Evolutionary conservation across 2,888 invertebrate genomes (phyloP).

Genomic region (Hedychridium roseum): DNA sequence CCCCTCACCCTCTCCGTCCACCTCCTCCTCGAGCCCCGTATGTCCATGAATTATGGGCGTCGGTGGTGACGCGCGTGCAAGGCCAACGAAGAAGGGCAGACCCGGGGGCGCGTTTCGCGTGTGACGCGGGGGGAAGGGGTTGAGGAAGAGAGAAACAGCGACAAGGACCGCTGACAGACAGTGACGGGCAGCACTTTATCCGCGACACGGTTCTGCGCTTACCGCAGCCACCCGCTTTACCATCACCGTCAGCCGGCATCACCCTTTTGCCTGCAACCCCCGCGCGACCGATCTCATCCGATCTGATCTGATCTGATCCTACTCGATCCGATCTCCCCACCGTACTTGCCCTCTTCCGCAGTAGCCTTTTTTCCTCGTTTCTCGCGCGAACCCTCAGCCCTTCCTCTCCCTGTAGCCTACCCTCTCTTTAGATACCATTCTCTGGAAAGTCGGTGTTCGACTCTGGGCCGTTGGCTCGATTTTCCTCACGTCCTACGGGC

Average conservation of each 20-base stretch:
- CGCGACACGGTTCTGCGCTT: slow-evolving; percentile 62
- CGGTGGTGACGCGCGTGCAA: neutral
- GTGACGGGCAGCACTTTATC: slow-evolving; percentile 61
- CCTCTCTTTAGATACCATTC: too few relatives aligned
- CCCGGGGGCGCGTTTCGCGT: slow-evolving; percentile 14
- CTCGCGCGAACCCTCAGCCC: slow-evolving; percentile 23
- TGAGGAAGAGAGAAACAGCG: slow-evolving; percentile 40
- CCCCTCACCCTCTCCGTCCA: neutral
- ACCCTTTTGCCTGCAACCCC: slow-evolving; percentile 26
- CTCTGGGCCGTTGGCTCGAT: slow-evolving; percentile 14
- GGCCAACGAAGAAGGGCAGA: slow-evolving; percentile 1
- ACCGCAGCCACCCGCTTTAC: slow-evolving; percentile 57
- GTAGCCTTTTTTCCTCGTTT: slow-evolving; percentile 15
- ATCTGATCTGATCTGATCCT: slow-evolving; percentile 48
- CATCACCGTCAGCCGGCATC: slow-evolving; percentile 40
- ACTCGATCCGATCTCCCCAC: slow-evolving; percentile 39
- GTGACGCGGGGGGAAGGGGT: slow-evolving; percentile 23
- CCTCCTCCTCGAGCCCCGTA: neutral
- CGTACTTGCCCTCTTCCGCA: slow-evolving; percentile 8
- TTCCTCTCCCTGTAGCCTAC: slow-evolving; percentile 5
- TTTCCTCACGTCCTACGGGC: too few relatives aligned
- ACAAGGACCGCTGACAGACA: slow-evolving; percentile 56
- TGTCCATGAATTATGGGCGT: slow-evolving; percentile 18
- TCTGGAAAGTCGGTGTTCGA: too few relatives aligned
- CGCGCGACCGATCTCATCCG: slow-evolving; percentile 50